phyloP scores from a whole-genome alignment of 2,797 vertebrate species.

The Nasua narica region DNA sequence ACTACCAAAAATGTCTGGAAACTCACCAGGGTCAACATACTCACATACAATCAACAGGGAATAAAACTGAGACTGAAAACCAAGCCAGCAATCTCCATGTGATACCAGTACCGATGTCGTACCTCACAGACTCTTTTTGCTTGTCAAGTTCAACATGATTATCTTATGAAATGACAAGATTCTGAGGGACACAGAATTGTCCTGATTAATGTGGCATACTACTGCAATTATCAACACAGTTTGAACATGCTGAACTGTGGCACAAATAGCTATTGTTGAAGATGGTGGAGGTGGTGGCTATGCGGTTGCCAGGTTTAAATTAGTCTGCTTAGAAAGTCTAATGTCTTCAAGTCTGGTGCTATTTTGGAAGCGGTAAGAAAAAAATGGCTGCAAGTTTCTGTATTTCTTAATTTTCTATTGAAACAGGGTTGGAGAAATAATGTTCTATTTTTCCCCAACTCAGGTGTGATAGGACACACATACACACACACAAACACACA shows the following conservation, averaged over 20 bases:
- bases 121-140: not conserved
- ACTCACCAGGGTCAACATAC: not conserved
- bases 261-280: not conserved
- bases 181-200: not conserved
- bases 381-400: not conserved
- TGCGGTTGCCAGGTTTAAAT: not conserved
- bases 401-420: not conserved
- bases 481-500: not conserved
- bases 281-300: not conserved
- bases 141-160: not conserved
- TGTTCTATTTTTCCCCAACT: not conserved
- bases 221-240: not conserved
- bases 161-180: not conserved
- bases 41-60: not conserved
- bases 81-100: not conserved
- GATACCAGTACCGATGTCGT: accelerated
- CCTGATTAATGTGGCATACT: not conserved
- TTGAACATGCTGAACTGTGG: not conserved
- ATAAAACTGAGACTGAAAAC: not conserved
- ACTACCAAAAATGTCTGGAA: not conserved
- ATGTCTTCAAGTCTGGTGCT: not conserved
- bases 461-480: not conserved
- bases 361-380: not conserved
- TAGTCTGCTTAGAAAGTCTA: not conserved
- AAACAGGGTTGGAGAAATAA: not conserved